Evolutionary conservation across 2,113 vertebrate species (phyloP), one percentile per base, ranked within the genome.

Genomic region (Microcebus griseorufus): DNA sequence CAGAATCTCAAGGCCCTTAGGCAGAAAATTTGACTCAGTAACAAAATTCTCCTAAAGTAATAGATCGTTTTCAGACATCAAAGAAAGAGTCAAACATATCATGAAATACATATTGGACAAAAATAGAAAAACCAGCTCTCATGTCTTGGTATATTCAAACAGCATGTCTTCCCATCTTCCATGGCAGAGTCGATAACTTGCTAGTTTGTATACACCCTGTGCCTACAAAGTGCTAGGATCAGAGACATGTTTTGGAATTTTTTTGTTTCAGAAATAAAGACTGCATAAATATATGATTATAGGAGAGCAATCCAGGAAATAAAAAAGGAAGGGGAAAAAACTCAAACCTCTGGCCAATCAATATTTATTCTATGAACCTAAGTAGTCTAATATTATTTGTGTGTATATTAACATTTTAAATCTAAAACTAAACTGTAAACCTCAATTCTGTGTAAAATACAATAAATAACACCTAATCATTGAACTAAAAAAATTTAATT

Each of bases 11-110:
- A 80, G 27, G n/a, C 53, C 45, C 39, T 62, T 42, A 29, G 32
- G 67, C 60, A 92, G 25, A 85, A 95, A 96, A 82, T 64, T 55
- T 85, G 20, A 88, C 78, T 95, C 65, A 79, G 62, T 94, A 94
- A 81, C 76, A 94, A 96, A 84, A 48, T 84, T 84, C 39, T 87
- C 60, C 58, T 64, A 34, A 76, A 88, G 76, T 72, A 88, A 62
- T 65, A 88, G 65, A 65, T 85, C n/a, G 58, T 53, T 78, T 81
- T 42, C 70, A 67, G 53, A 70, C 39, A 87, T 83, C 76, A 94
- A 75, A 92, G 72, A 27, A 70, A 79, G 29, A 93, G 48, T 75
- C 67, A 82, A 95, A 88, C 16, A 55, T 45, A 80, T 84, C 62
- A 76, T 75, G 69, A 95, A 94, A 75, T 60, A 86, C 23, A 12